phyloP scores from a whole-genome alignment of 1,140 invertebrate species.

The Euschistus heros region DNA sequence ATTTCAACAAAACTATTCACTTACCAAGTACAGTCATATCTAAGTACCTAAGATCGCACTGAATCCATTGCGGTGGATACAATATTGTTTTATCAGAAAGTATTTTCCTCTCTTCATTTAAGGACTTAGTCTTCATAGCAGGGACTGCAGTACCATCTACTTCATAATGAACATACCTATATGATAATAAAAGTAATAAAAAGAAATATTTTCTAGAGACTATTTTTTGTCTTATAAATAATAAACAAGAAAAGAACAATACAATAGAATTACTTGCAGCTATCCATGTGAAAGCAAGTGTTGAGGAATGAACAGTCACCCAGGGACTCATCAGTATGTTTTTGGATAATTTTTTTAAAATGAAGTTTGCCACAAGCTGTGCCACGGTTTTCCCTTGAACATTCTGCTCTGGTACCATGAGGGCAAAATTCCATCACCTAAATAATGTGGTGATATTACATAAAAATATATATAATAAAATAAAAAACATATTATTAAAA shows the following conservation, averaged over 20 bases:
- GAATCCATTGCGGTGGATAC: conserved; percentile 90
- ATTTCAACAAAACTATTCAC: too few relatives aligned
- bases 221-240: too few relatives aligned
- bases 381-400: conserved; percentile 51
- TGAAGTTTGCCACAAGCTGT: conserved; percentile 80
- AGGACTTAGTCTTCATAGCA: conserved; percentile 14
- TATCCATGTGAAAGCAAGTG: conserved; percentile 98
- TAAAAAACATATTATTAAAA: background rate
- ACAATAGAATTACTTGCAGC: conserved; percentile 63
- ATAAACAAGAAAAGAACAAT: background rate
- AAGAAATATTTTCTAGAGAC: background rate
- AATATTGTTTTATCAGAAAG: conserved; percentile 49
- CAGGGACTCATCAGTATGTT: conserved; percentile 89
- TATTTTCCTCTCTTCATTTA: conserved; percentile 19
- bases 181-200: background rate
- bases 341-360: conserved; percentile 95
- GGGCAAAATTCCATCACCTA: conserved; percentile 93
- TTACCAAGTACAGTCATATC: conserved; percentile 89
- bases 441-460: background rate
- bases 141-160: conserved; percentile 55
- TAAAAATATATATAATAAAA: background rate
- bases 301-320: conserved; percentile 97
- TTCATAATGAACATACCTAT: conserved; percentile 86
- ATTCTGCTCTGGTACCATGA: conserved; percentile 86
- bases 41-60: conserved; percentile 88